Base-by-base conservation (phyloP, 2,113 vertebrate genomes). In the Ariopsis seemanni region DNA sequence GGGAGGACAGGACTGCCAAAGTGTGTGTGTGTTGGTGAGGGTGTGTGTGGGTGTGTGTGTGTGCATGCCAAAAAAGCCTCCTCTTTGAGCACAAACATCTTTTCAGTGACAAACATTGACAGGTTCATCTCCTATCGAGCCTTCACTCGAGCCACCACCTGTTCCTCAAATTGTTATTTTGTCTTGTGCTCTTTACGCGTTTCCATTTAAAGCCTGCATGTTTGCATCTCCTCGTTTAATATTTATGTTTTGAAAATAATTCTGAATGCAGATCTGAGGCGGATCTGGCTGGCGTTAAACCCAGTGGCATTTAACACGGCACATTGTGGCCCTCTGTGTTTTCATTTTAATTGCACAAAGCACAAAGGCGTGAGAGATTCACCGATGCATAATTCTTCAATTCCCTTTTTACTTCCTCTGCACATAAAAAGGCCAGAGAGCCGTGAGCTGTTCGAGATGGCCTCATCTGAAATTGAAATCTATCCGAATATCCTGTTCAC, bases 291-390 rank as follows among this genome's bases (percentile, higher is more conserved):
- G 60, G 57, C 65, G 27, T 17, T 83, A 87, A 83, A 83, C 79
- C 86, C 80, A 25, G 53, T 87, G 86, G 69, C 80, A 83, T 74
- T 75, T 83, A 83, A 25, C 57, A 48, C 27, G 79, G 67, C 86
- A 83, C 86, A 87, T 87, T 9, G 48, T 57, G n/a, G 69, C 42
- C 27, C 67, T 83, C 86, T 87, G 86, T 74, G 85, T 83, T 87
- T 83, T 83, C 69, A 60, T 75, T 83, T 75, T 87, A 87, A 87
- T 83, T 87, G 86, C 80, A 82, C 65, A 20, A 55, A n/a, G 72
- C 84, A 86, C 60, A 82, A 42, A 69, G 69, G 34, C 57, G 50
- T 71, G 58, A 83, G 80, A 80, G 74, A 63, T 78, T 83, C 34
- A 88, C 67, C 57, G 42, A 30, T 86, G 80, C 42, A 83, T 81